These are phyloP conservation scores for Argyresthia albistria DNA, from an alignment of 2,888 invertebrate genomes.

Conservation along the genomic window DNA sequence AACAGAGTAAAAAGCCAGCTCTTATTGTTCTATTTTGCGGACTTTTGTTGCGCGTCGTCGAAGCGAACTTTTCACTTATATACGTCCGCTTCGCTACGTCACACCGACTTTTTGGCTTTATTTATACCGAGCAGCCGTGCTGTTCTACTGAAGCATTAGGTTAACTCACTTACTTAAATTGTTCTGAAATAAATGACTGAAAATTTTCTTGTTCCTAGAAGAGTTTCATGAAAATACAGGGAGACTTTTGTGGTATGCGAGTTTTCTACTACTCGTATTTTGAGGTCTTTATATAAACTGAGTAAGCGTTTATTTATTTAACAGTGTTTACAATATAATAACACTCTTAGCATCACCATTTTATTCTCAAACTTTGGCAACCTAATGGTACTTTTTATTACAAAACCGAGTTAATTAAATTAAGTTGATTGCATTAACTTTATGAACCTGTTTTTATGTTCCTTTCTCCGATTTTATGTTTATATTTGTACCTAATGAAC, in stretches of 20 bases:
- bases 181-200: too few species aligned
- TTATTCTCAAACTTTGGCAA: neutral
- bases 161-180: too few species aligned
- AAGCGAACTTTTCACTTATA: neutral
- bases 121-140: too few species aligned
- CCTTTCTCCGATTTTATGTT: neutral
- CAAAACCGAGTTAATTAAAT: conserved; percentile 1
- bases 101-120: neutral
- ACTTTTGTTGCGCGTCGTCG: neutral
- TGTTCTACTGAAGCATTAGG: too few species aligned
- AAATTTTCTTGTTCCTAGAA: too few species aligned
- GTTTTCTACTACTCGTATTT: too few species aligned
- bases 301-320: neutral
- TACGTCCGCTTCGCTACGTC: neutral
- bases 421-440: neutral
- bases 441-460: neutral
- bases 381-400: neutral
- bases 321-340: neutral
- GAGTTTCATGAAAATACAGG: too few species aligned
- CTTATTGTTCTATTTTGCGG: neutral
- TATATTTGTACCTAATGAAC: neutral
- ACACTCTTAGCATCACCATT: neutral
- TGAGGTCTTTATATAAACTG: neutral
- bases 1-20: neutral
- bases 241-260: too few species aligned